These are phyloP conservation scores for Astropecten irregularis DNA, from an alignment of 53 echinoderm and acorn worm species.

Conservation along the genomic window DNA sequence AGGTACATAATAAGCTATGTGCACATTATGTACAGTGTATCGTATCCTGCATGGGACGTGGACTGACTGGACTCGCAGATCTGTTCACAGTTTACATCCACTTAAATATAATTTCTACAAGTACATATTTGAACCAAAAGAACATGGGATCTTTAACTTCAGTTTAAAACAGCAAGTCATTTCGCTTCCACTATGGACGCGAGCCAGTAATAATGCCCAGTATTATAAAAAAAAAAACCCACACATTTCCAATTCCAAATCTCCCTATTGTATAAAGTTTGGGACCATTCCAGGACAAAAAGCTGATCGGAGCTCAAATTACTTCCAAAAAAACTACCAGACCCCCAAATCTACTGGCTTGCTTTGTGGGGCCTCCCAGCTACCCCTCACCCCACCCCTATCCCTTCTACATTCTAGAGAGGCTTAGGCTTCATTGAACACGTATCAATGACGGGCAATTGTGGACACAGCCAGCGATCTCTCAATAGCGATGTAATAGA, in stretches of 20 bases:
- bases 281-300: neutral
- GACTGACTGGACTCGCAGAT: neutral
- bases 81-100: neutral
- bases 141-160: too few relatives aligned
- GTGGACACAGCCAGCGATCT: neutral
- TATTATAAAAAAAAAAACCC: too few relatives aligned
- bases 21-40: too few relatives aligned
- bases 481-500: slow-evolving; percentile 13
- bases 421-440: slow-evolving; percentile 19
- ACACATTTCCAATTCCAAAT: neutral
- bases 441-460: slow-evolving; percentile 30
- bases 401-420: neutral
- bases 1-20: too few relatives aligned
- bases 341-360: too few relatives aligned
- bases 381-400: neutral
- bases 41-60: neutral
- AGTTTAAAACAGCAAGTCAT: neutral
- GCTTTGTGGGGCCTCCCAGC: too few relatives aligned
- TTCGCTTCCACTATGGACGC: neutral
- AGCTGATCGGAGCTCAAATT: neutral
- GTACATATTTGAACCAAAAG: neutral
- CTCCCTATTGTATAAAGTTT: neutral
- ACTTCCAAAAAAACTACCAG: neutral
- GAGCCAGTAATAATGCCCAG: too few relatives aligned
- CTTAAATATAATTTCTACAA: neutral